phyloP scores from a whole-genome alignment of 1,140 invertebrate species.

The Leguminivora glycinivorella region DNA sequence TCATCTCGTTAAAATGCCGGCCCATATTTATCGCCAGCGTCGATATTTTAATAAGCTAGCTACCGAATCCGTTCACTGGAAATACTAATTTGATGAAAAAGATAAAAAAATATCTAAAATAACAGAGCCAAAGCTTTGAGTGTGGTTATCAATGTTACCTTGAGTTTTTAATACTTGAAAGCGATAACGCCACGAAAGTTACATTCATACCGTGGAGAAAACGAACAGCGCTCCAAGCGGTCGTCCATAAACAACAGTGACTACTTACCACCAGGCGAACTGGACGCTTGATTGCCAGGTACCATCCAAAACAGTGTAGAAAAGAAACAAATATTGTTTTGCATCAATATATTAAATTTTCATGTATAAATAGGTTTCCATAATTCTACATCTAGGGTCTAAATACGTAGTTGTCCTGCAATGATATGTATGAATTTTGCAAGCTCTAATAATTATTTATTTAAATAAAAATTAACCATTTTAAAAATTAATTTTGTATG shows the following conservation, averaged over 20 bases:
- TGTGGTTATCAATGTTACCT: too few species aligned
- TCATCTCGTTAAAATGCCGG: conserved; percentile 15
- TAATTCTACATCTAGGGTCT: conserved; percentile 6
- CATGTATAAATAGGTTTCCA: conserved; percentile 23
- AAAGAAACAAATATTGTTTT: too few species aligned
- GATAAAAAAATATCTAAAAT: background rate
- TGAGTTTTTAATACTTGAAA: too few species aligned
- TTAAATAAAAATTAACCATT: background rate
- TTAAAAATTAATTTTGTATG: background rate
- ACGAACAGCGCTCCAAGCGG: too few species aligned
- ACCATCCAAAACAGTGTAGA: too few species aligned
- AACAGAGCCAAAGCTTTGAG: background rate
- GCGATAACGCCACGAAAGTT: too few species aligned
- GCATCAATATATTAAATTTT: conserved; percentile 24
- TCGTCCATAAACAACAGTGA: too few species aligned
- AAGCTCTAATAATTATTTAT: background rate
- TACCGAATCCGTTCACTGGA: background rate
- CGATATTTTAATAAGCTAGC: conserved; percentile 2
- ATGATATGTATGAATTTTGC: background rate
- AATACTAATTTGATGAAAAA: background rate
- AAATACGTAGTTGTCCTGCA: background rate
- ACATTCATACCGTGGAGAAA: too few species aligned
- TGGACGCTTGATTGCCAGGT: too few species aligned
- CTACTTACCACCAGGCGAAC: too few species aligned
- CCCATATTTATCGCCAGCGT: background rate